Conservation (phyloP, 2,113 vertebrate genomes). For the Leptodactylus fuscus region DNA sequence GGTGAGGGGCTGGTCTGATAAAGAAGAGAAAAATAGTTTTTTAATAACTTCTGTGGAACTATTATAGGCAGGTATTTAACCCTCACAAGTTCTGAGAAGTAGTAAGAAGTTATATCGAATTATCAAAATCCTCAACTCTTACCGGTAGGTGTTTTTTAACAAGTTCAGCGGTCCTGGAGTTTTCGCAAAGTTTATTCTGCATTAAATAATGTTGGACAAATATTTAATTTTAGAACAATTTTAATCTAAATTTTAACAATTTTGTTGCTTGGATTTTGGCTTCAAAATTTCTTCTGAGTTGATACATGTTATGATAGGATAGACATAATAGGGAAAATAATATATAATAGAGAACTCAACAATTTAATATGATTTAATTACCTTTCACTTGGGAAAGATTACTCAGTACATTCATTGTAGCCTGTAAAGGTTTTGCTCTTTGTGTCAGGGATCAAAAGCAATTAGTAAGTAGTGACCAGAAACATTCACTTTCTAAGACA, state of each 20-base stretch:
- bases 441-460: slow-evolving; percentile 30
- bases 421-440: not conserved
- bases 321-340: no score
- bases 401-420: not conserved
- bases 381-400: not conserved
- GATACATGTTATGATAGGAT: no score
- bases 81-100: not conserved
- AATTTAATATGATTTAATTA: not conserved
- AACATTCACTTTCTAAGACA: slow-evolving; percentile 53
- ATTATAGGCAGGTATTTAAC: not conserved
- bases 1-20: slow-evolving; percentile 42
- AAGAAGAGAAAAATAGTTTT: slow-evolving; percentile 16
- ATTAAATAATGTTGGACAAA: no score
- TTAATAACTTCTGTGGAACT: slow-evolving; percentile 17
- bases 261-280: no score
- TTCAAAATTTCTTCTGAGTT: no score
- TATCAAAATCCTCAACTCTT: no score
- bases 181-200: no score
- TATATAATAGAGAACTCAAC: not conserved
- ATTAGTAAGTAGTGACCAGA: slow-evolving; percentile 46
- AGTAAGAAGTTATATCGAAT: not conserved
- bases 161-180: not conserved
- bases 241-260: no score
- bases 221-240: no score
- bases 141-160: not conserved